Conservation (phyloP, 2,797 vertebrate genomes). For the Myotis myotis region DNA sequence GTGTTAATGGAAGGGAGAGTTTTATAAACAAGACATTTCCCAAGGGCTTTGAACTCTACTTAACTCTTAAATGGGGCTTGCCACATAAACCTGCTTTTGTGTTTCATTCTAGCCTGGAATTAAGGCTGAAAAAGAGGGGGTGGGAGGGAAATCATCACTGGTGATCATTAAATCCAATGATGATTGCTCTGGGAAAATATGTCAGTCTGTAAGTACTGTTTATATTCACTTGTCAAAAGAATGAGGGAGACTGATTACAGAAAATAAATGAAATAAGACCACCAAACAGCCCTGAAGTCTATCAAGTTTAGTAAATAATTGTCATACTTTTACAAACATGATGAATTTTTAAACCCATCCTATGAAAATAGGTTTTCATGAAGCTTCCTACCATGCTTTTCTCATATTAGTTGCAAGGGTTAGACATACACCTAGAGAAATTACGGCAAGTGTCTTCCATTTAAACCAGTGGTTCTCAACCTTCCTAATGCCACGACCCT, state of each 20-base stretch:
- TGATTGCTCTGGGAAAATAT: slow-evolving; percentile 52
- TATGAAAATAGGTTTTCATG: slow-evolving; percentile 18
- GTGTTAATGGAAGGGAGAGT: slow-evolving; percentile 52
- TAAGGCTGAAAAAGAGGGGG: not conserved
- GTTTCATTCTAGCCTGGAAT: slow-evolving; percentile 50
- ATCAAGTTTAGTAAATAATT: slow-evolving; percentile 49
- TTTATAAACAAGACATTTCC: slow-evolving; percentile 64
- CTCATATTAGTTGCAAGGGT: not conserved
- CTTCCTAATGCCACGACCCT: too few relatives aligned
- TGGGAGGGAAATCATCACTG: not conserved
- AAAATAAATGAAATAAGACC: slow-evolving; percentile 55
- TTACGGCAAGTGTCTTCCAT: not conserved
- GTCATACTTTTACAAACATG: slow-evolving; percentile 57
- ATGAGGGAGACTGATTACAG: slow-evolving; percentile 15
- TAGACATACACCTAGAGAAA: slow-evolving; percentile 32
- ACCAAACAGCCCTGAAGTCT: slow-evolving; percentile 27
- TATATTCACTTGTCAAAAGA: slow-evolving; percentile 52
- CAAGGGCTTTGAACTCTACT: slow-evolving; percentile 7
- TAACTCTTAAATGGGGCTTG: slow-evolving; percentile 11
- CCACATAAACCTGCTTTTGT: slow-evolving; percentile 34
- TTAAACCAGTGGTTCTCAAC: not conserved
- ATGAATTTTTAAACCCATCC: slow-evolving; percentile 46
- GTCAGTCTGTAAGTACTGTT: slow-evolving; percentile 50
- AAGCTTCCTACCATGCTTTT: slow-evolving; percentile 27
- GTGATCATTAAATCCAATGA: slow-evolving; percentile 59